Conservation (phyloP, 2,797 vertebrate species). For the Phrynocephalus guinanensis region DNA sequence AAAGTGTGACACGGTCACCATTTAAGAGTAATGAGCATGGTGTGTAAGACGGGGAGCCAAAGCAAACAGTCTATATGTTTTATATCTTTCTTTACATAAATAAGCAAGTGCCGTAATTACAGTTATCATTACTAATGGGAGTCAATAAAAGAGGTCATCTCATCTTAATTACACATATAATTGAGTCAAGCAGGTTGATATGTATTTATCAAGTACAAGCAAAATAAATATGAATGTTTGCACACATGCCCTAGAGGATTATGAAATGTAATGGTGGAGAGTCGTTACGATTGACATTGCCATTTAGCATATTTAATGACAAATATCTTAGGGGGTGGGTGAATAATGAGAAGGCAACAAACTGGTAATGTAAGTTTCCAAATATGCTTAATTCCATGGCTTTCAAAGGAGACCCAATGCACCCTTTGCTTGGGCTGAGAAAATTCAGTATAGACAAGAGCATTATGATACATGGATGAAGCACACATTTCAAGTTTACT, state of each 20-base stretch:
- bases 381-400: conserved; percentile 19
- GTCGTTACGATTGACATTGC: not conserved
- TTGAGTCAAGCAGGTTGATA: conserved; percentile 49
- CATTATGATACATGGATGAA: conserved; percentile 8
- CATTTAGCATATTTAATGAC: conserved; percentile 21
- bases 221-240: conserved; percentile 45
- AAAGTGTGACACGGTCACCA: not conserved
- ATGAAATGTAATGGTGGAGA: conserved; percentile 2
- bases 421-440: conserved; percentile 13
- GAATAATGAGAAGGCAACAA: not conserved
- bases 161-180: conserved; percentile 63
- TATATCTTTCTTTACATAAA: conserved; percentile 59
- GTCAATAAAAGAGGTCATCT: conserved; percentile 64
- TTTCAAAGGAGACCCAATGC: conserved; percentile 23
- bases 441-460: conserved; percentile 43
- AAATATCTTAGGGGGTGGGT: not conserved
- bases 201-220: conserved; percentile 34
- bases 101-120: conserved; percentile 42
- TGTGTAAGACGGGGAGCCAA: conserved; percentile 45
- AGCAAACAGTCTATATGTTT: conserved; percentile 51
- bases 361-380: conserved; percentile 20
- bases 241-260: not conserved
- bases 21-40: conserved; percentile 53
- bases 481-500: conserved; percentile 26
- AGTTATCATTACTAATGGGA: conserved; percentile 59